Evolutionary conservation across 2,797 vertebrate genomes (phyloP).

Genomic region (Sylvia borin): DNA sequence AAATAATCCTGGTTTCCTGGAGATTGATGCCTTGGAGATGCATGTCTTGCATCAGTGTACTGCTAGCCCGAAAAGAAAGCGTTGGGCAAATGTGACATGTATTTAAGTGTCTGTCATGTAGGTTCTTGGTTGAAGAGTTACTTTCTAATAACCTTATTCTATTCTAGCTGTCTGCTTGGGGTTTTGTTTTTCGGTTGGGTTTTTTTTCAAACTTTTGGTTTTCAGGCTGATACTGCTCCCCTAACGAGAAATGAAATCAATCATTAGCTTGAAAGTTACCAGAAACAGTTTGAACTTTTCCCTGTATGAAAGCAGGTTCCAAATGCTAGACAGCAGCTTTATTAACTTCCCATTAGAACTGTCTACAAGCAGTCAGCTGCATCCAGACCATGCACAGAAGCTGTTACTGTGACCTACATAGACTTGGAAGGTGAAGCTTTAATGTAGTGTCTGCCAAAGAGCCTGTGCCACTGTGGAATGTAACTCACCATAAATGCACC

Average conservation of each 20-base stretch:
- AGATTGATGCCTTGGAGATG: not conserved
- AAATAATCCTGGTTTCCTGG: not conserved
- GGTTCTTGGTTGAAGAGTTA: not conserved
- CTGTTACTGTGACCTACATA: conserved; percentile 48
- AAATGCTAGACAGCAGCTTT: not conserved
- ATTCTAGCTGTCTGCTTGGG: not conserved
- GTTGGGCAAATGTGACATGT: not conserved
- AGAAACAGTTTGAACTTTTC: not conserved
- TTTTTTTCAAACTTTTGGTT: not conserved
- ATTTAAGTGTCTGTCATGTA: not conserved
- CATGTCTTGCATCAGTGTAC: not conserved
- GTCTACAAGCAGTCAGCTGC: conserved; percentile 37
- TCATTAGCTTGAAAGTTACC: not conserved
- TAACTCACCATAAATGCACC: conserved; percentile 86
- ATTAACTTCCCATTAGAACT: conserved; percentile 19
- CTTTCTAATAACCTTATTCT: not conserved
- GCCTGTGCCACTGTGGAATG: conserved; percentile 12
- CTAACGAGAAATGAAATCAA: not conserved
- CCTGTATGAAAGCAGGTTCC: not conserved
- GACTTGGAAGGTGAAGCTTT: conserved; percentile 49
- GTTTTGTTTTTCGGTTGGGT: not conserved
- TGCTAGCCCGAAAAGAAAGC: not conserved
- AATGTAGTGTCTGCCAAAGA: conserved; percentile 40
- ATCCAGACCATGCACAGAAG: conserved; percentile 33
- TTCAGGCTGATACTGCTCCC: not conserved